Evolutionary conservation across 2,113 vertebrate genomes (phyloP).

Genomic region (Muntiacus reevesi): DNA sequence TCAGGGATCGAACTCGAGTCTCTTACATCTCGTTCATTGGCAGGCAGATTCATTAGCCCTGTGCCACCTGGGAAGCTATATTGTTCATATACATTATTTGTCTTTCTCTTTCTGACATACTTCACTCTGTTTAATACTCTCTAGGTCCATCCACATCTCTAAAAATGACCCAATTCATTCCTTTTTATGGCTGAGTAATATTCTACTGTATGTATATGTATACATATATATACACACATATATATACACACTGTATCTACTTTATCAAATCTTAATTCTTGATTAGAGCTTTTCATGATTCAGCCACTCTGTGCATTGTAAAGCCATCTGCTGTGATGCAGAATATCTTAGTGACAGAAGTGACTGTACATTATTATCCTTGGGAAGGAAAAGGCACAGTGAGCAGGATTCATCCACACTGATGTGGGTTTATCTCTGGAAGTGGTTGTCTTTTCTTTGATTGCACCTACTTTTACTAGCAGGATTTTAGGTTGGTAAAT

Average conservation of each 20-base stretch:
- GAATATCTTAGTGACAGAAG: background rate
- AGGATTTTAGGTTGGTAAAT: background rate
- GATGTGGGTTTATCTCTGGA: background rate
- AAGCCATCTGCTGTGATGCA: background rate
- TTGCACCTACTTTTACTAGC: background rate
- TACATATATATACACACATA: no score
- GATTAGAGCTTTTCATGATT: background rate
- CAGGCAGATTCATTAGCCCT: background rate
- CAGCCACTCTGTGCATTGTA: background rate
- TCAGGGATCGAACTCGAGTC: background rate
- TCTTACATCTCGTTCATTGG: background rate
- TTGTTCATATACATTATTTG: background rate
- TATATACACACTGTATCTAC: accelerated
- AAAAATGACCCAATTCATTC: no score
- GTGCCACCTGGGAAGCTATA: background rate
- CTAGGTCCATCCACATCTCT: no score
- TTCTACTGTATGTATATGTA: background rate
- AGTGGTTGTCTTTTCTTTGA: background rate
- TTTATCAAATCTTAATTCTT: background rate
- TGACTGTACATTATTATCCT: background rate
- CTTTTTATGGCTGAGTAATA: background rate
- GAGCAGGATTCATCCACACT: background rate
- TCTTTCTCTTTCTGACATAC: no score
- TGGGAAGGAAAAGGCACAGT: background rate
- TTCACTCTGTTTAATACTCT: no score